Evolutionary conservation across 2,113 vertebrate species (phyloP).

Genomic region (Puma concolor): DNA sequence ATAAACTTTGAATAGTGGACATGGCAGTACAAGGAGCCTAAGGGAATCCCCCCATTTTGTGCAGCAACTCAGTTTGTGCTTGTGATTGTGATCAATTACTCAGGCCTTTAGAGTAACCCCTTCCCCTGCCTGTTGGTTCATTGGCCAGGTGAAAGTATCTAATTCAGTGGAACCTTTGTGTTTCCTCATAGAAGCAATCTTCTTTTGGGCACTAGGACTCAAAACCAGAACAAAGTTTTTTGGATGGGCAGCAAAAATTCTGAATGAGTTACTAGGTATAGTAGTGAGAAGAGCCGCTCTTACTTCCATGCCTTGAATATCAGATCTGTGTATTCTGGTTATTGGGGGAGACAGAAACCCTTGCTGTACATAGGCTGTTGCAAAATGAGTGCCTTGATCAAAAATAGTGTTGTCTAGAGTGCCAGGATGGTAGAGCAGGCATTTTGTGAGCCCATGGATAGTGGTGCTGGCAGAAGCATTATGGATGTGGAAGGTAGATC

Average conservation of each 20-base stretch:
- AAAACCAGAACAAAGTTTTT: neutral
- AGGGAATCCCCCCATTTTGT: neutral
- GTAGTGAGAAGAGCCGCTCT: neutral
- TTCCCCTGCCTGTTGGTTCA: neutral
- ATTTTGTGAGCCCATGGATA: neutral
- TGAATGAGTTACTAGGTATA: neutral
- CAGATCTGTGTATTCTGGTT: neutral
- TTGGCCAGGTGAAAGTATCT: neutral
- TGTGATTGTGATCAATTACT: neutral
- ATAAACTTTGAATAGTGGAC: neutral
- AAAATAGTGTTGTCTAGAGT: neutral
- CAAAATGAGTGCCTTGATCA: neutral
- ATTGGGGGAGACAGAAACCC: neutral
- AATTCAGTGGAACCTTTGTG: neutral
- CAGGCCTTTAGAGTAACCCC: neutral
- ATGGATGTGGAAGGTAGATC: neutral
- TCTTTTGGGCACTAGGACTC: neutral
- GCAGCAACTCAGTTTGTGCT: neutral
- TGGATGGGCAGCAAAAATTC: neutral
- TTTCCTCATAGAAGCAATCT: neutral
- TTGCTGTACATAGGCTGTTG: neutral
- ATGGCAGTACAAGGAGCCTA: neutral
- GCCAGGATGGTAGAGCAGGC: neutral
- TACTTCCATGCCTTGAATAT: neutral
- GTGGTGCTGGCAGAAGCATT: neutral